These are phyloP conservation scores for Altica lythri DNA, from an alignment of 2,888 invertebrate species.

Conservation along the genomic window DNA sequence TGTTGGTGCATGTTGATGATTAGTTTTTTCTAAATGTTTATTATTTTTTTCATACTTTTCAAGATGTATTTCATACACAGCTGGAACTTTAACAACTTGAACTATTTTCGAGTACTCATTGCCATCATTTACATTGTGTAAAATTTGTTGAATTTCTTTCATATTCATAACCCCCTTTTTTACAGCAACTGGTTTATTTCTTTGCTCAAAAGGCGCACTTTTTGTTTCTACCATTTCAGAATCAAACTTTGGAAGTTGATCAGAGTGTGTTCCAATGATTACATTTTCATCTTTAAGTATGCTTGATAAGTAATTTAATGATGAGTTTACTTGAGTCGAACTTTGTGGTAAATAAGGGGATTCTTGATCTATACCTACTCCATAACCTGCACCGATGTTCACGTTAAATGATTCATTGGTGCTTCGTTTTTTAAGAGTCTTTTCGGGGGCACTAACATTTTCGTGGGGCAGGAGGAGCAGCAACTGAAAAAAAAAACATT, in stretches of 20 bases:
- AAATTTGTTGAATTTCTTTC: conserved; percentile 30
- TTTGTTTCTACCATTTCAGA: conserved; percentile 3
- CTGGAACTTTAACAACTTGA: conserved; percentile 45
- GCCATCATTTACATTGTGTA: conserved; percentile 24
- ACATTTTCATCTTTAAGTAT: conserved; percentile 12
- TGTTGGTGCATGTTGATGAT: neutral
- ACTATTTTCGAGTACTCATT: conserved; percentile 33
- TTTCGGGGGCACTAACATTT: conserved; percentile 2
- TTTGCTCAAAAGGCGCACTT: neutral
- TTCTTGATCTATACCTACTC: conserved; percentile 23
- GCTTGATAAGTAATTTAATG: conserved; percentile 15
- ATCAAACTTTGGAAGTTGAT: conserved; percentile 11
- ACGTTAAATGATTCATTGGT: conserved; percentile 31
- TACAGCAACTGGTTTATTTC: neutral
- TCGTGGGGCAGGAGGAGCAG: conserved; percentile 15
- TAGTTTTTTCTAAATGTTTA: neutral
- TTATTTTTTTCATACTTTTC: conserved; percentile 28
- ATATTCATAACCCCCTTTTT: conserved; percentile 19
- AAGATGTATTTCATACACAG: conserved; percentile 45
- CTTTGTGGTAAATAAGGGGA: conserved; percentile 17
- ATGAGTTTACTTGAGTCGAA: conserved; percentile 23
- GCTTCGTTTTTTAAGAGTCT: conserved; percentile 5
- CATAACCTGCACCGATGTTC: conserved; percentile 36
- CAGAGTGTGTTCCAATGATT: conserved; percentile 11
- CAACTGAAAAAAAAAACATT: conserved; percentile 17